Conservation (phyloP, 2,888 invertebrate species). For the Drosophila demipolita region DNA sequence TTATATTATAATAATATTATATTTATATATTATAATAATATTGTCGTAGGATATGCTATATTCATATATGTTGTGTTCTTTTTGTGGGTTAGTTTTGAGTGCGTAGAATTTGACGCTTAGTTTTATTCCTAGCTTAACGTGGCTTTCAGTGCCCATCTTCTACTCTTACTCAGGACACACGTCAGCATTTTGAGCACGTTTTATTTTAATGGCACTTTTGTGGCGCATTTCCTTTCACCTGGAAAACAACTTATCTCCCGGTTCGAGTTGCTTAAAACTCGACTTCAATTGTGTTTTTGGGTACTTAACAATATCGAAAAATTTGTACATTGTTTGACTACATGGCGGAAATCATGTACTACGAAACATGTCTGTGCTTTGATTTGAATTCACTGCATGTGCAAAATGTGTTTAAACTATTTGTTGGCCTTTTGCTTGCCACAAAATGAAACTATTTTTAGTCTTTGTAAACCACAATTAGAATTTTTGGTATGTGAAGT, state of each 20-base stretch:
- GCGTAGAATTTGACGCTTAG: slow-evolving; percentile 36
- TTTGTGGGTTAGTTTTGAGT: slow-evolving; percentile 54
- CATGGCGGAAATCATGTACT: not conserved
- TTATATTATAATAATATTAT: no score
- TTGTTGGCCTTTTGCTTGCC: slow-evolving; percentile 2
- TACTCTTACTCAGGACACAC: slow-evolving; percentile 23
- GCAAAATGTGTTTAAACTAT: not conserved
- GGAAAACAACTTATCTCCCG: slow-evolving; percentile 12
- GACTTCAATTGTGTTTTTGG: slow-evolving; percentile 15
- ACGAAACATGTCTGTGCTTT: not conserved
- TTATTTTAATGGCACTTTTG: slow-evolving; percentile 76
- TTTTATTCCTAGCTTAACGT: slow-evolving; percentile 13
- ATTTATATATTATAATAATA: no score
- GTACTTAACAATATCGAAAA: slow-evolving; percentile 7
- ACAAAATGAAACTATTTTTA: slow-evolving; percentile 14
- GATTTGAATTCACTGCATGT: slow-evolving; percentile 6
- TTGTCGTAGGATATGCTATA: not conserved
- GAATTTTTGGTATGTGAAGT: not conserved
- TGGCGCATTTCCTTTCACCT: slow-evolving; percentile 61
- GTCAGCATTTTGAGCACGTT: slow-evolving; percentile 72
- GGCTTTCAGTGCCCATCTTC: not conserved
- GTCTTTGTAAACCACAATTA: slow-evolving; percentile 23
- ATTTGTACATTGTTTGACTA: slow-evolving; percentile 9
- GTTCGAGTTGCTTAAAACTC: slow-evolving; percentile 12
- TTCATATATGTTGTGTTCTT: not conserved